A percentile compares a stretch with the other conserved stretches of the same genome.
phyloP scores from a whole-genome alignment of 2,113 vertebrate species.

The Gulo gulo region DNA sequence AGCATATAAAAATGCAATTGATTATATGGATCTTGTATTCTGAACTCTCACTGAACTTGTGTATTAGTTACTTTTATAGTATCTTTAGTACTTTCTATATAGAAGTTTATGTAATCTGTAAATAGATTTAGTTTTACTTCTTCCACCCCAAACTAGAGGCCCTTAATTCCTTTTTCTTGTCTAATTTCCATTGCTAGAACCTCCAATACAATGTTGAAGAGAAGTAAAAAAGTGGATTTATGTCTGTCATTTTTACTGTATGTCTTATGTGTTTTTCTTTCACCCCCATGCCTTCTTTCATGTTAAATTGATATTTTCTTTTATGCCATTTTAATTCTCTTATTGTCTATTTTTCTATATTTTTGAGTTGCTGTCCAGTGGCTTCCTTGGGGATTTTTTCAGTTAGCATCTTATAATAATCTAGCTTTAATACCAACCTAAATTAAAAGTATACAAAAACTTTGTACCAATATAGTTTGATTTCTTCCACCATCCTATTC shows the following conservation, averaged over 20 bases:
- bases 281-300: not conserved
- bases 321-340: not conserved
- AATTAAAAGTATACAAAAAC: not conserved
- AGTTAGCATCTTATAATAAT: not conserved
- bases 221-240: not conserved
- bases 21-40: not conserved
- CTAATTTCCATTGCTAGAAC: not conserved
- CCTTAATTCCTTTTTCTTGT: not conserved
- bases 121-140: not conserved
- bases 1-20: not conserved
- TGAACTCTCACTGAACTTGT: not conserved
- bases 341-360: not conserved
- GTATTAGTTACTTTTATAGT: not conserved
- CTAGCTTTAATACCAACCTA: not conserved
- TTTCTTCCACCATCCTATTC: no score
- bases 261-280: not conserved
- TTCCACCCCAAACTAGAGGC: not conserved
- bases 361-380: not conserved
- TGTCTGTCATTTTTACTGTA: not conserved
- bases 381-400: not conserved
- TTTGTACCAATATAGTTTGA: not conserved
- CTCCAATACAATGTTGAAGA: not conserved
- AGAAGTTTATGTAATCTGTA: not conserved
- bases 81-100: not conserved
- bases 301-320: not conserved